phyloP scores from a whole-genome alignment of 2,888 invertebrate genomes.

The Fabriciana adippe region DNA sequence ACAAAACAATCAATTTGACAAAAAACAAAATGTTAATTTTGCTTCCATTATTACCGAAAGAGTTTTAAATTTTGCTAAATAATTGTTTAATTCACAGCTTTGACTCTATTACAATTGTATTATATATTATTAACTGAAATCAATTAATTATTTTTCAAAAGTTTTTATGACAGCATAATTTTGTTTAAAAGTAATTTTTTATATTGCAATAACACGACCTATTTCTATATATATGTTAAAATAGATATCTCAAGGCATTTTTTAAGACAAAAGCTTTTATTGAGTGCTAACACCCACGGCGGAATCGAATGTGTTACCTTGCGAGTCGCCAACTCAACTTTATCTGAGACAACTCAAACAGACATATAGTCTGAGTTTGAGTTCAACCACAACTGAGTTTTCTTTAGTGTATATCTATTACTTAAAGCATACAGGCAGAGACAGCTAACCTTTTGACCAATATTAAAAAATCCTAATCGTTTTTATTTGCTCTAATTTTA shows the following conservation, averaged over 20 bases:
- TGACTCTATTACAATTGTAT: no score
- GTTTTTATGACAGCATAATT: no score
- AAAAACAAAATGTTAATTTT: no score
- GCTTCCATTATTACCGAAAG: no score
- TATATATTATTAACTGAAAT: no score
- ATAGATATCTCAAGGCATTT: not conserved
- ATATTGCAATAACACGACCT: not conserved
- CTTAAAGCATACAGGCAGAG: conserved; percentile 16
- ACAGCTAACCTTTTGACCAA: conserved; percentile 3
- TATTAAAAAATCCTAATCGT: not conserved
- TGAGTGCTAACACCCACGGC: not conserved
- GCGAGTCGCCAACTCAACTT: not conserved
- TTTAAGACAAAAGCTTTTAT: conserved; percentile 1
- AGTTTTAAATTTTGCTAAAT: no score
- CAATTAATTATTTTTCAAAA: no score
- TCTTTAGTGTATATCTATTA: not conserved
- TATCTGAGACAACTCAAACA: not conserved
- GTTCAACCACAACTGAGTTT: no score
- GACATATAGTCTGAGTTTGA: no score
- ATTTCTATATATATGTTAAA: not conserved
- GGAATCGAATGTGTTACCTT: not conserved
- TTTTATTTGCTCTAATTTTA: not conserved
- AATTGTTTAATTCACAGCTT: no score
- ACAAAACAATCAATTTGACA: no score
- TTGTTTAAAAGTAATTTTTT: no score